Percentiles rank a stretch among this genome's conserved stretches.
phyloP scores from a whole-genome alignment of 2,113 vertebrate genomes.

The Scomber japonicus region DNA sequence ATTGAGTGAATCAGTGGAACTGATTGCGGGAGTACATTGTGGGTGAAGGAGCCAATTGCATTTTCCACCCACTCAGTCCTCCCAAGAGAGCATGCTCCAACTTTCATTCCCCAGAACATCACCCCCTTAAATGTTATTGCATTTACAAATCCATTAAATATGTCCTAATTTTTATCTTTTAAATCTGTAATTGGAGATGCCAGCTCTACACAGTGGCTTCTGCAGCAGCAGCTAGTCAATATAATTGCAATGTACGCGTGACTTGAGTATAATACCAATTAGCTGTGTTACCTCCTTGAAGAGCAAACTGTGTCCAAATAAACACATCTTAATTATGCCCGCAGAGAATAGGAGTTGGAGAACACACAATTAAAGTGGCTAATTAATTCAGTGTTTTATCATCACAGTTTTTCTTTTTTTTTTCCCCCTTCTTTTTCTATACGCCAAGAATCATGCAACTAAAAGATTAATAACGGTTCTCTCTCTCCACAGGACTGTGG shows the following conservation, averaged over 20 bases:
- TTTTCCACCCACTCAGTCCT: slow-evolving; percentile 28
- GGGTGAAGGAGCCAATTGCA: slow-evolving; percentile 53
- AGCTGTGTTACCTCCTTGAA: slow-evolving; percentile 80
- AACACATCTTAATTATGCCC: slow-evolving; percentile 83
- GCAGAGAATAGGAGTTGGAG: slow-evolving; percentile 77
- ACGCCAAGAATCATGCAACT: slow-evolving; percentile 63
- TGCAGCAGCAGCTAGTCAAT: slow-evolving; percentile 60
- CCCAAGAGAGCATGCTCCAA: slow-evolving; percentile 22
- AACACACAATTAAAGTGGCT: slow-evolving; percentile 79
- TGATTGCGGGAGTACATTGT: slow-evolving; percentile 38
- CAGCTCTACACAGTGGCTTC: slow-evolving; percentile 52
- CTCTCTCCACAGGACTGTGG: slow-evolving; percentile 47
- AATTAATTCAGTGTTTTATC: slow-evolving; percentile 81
- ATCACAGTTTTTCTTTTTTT: slow-evolving; percentile 35
- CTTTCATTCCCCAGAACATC: slow-evolving; percentile 12
- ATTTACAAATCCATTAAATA: slow-evolving; percentile 76
- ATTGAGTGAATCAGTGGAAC: slow-evolving; percentile 40
- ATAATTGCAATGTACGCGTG: slow-evolving; percentile 71
- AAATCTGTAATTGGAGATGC: slow-evolving; percentile 73
- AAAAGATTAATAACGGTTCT: slow-evolving; percentile 55
- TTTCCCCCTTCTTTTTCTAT: slow-evolving; percentile 26
- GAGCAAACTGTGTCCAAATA: slow-evolving; percentile 83
- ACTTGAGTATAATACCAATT: slow-evolving; percentile 82
- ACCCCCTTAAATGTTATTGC: slow-evolving; percentile 61
- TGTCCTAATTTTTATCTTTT: slow-evolving; percentile 72